Evolutionary conservation across 2,888 invertebrate species (phyloP), one percentile per base, ranked within the genome.

Genomic region (Lasioglossum pauxillum): DNA sequence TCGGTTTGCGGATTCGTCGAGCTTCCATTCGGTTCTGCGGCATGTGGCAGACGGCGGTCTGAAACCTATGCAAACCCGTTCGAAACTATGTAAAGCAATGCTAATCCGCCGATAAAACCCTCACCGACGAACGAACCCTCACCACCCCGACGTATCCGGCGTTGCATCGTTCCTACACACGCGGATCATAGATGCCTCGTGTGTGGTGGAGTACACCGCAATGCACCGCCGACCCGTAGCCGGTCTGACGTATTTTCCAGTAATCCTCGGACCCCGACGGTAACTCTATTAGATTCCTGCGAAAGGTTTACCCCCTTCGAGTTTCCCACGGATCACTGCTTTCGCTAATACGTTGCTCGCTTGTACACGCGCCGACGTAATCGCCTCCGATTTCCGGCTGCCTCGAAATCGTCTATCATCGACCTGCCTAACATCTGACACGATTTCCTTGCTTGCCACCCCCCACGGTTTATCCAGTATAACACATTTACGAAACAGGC

Each of bases 71-170:
- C 93, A 93, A 94, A 93, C 93, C 91, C 91, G 92, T 92, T 93
- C 91, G 92, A 92, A 92, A 93, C 94, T 94, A 94, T 94, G 94
- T 94, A 95, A 94, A 94, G 93, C 93, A 93, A 95, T 94, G 94
- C 93, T 95, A 95, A 95, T 95, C 94, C 93, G 92, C 91, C 93
- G 93, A 94, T 94, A 94, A 94, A 94, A 93, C 93, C 94, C 87
- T 86, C 93, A 87, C 91, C 92, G 91, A 92, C 91, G 92, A 90
- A 92, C 91, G 90, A 90, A 90, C 38, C 69, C 64, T 35, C 69
- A 69, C 90, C 89, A 89, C 82, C 82, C 82, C 79, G 74, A 49
- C 86, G 78, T 91, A 90, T 82, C 83, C 83, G 81, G 67, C 85
- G 82, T 76, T 84, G 84, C 86, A 75, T 83, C 85, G 82, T 84